phyloP scores from a whole-genome alignment of 2,113 vertebrate species.

The Romanogobio albipinnatus region DNA sequence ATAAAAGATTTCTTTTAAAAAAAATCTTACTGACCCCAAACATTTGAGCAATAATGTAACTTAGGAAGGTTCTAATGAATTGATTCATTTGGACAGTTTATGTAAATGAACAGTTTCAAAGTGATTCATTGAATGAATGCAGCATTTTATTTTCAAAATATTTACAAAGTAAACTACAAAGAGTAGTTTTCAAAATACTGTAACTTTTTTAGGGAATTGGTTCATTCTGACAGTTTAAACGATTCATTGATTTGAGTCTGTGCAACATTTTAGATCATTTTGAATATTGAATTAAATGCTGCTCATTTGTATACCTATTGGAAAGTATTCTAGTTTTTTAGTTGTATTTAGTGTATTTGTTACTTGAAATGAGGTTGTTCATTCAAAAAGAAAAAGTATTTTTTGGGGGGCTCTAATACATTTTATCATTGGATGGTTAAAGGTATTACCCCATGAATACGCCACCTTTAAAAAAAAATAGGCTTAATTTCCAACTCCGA shows the following conservation, averaged over 20 bases:
- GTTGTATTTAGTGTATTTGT: neutral
- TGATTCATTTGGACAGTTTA: neutral
- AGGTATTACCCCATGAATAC: neutral
- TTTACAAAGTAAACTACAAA: too few species aligned
- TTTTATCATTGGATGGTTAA: neutral
- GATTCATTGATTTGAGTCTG: neutral
- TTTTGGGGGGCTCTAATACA: neutral
- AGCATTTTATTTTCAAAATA: neutral
- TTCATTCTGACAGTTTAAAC: neutral
- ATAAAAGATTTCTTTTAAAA: too few species aligned
- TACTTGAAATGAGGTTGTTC: neutral
- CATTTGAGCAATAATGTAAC: neutral
- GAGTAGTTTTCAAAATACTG: neutral
- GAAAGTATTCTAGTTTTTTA: too few species aligned
- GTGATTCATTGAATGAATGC: neutral
- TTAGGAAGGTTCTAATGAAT: neutral
- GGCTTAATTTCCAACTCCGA: too few species aligned
- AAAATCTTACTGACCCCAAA: neutral
- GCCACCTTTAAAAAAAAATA: too few species aligned
- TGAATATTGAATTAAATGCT: neutral
- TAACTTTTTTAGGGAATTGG: neutral
- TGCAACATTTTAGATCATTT: neutral
- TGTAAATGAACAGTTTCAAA: neutral
- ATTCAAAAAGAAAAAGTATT: neutral
- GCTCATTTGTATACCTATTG: neutral